phyloP scores from a whole-genome alignment of 2,888 invertebrate genomes.

The Chrysolina oricalcia region DNA sequence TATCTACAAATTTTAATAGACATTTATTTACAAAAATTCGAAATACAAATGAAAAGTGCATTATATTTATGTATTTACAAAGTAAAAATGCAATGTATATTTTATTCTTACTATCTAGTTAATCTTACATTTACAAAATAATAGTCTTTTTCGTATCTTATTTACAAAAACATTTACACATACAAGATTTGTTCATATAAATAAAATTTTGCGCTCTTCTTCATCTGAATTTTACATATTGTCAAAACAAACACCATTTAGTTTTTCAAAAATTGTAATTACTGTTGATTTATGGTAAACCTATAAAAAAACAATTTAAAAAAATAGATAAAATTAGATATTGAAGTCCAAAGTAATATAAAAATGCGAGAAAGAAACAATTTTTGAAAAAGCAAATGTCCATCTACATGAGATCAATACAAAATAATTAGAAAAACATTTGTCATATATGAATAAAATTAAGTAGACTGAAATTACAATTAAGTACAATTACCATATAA shows the following conservation, averaged over 20 bases:
- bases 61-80: conserved; percentile 65
- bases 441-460: conserved; percentile 28
- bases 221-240: conserved; percentile 31
- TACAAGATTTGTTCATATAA: conserved; percentile 54
- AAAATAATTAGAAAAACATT: conserved; percentile 29
- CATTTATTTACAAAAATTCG: conserved; percentile 71
- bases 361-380: conserved; percentile 24
- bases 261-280: conserved; percentile 36
- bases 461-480: conserved; percentile 34
- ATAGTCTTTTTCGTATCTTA: conserved; percentile 62
- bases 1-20: conserved; percentile 62
- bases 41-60: conserved; percentile 68
- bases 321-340: conserved; percentile 40
- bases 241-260: conserved; percentile 24
- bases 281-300: conserved; percentile 34
- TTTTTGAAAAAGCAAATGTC: conserved; percentile 34
- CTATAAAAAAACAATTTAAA: conserved; percentile 26
- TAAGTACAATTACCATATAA: conserved; percentile 50
- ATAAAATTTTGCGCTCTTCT: conserved; percentile 50
- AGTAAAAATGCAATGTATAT: conserved; percentile 64
- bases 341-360: conserved; percentile 9
- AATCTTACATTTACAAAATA: conserved; percentile 66
- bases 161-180: conserved; percentile 64
- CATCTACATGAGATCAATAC: conserved; percentile 41
- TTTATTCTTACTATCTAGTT: conserved; percentile 59